Base-by-base conservation (phyloP, 2,113 vertebrate genomes). In the Tachysurus fulvidraco region DNA sequence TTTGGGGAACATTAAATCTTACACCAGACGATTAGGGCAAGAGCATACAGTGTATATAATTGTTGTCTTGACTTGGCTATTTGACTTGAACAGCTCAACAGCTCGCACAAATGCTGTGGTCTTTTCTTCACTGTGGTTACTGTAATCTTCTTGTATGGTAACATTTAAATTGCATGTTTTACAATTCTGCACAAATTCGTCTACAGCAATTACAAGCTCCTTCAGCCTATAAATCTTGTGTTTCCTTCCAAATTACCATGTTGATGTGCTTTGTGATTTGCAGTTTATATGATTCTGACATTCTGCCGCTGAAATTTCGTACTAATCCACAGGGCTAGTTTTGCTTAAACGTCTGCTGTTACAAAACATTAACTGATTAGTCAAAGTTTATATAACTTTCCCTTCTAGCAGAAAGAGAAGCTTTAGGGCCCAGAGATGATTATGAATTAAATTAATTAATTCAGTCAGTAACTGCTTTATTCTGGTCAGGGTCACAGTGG, bases 221-320 rank as follows among this genome's bases (percentile, higher is more conserved):
- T 14, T 77, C 13, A 14, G 13, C 25, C 5, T 16, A n/a, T n/a
- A 76, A 76, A 76, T 76, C 23, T 21, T 23, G 30, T 50, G 74
- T 52, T 77, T 76, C 44, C n/a, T 21, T 50, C 41, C 71, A 77
- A 77, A 77, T 54, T 54, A 54, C 74, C 25, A 77, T 54, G 74
- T 54, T 25, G 5, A 76, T 52, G 28, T 52, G 30, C n/a, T n/a
- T n/a, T n/a, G n/a, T n/a, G n/a, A 8, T 36, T 21, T 30, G 17
- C 74, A 30, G 28, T 55, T 57, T 9, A 57, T 23, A 57, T 54
- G 50, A 54, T 54, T 76, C 12, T 14, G 23, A 52, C 46, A n/a
- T 78, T 54, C 25, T 77, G 5, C 28, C 44, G 14, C 5, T 77
- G 23, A 28, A 4, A 54, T 78, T 78, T 55, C 50, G 3, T 78